Evolutionary conservation across 35 echinoderm and acorn worm species (phyloP).

Genomic region (Lytechinus variegatus): DNA sequence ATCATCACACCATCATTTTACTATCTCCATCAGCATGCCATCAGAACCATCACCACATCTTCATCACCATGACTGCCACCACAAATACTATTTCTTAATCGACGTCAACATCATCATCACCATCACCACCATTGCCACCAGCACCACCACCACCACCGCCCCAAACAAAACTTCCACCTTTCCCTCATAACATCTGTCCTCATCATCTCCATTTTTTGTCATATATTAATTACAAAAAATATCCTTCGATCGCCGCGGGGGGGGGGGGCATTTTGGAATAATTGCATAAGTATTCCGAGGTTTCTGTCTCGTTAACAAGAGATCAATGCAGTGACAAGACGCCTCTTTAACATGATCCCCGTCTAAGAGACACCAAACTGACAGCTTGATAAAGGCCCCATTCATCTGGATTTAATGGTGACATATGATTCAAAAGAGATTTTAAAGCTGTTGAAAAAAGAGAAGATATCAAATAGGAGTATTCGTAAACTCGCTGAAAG

Average conservation of each 20-base stretch:
- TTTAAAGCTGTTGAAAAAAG: neutral
- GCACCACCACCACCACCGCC: neutral
- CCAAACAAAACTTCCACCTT: neutral
- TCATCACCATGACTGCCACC: no score
- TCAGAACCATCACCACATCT: no score
- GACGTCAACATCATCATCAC: neutral
- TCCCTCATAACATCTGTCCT: neutral
- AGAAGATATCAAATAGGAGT: neutral
- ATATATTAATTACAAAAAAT: neutral
- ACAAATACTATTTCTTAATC: no score
- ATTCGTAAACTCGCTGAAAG: neutral
- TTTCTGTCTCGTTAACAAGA: neutral
- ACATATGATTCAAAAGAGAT: neutral
- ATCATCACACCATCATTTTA: no score
- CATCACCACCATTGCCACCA: neutral
- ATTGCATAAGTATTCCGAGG: neutral
- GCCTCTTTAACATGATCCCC: neutral
- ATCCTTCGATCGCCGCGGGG: neutral
- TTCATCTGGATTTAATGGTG: constrained; percentile 5
- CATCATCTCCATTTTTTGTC: neutral
- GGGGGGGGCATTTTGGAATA: neutral
- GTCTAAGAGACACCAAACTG: neutral
- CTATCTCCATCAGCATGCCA: no score
- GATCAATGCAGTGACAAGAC: neutral
- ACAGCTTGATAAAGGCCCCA: neutral